Conservation (phyloP, 2,888 invertebrate species). For the Drosophila acutilabella region DNA sequence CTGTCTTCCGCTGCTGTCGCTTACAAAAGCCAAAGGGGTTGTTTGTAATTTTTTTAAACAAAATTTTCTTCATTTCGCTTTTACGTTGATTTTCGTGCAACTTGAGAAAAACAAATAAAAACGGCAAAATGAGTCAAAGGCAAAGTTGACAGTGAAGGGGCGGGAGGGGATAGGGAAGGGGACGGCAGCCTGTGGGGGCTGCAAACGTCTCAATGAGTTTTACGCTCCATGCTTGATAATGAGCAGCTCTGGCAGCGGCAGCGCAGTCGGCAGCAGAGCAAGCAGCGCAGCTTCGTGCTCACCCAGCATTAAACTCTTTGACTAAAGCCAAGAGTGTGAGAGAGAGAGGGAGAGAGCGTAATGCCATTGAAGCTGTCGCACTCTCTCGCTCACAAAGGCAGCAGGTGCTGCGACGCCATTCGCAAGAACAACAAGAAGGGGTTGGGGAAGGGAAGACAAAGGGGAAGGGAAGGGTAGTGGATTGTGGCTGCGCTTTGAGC, state of each 20-base stretch:
- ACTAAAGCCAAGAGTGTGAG: constrained; percentile 50
- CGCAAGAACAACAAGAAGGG: constrained; percentile 48
- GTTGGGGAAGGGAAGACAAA: constrained; percentile 6
- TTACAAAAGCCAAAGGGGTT: constrained; percentile 78
- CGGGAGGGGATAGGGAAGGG: not conserved
- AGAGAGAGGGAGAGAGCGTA: constrained; percentile 32
- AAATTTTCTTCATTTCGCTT: constrained; percentile 78
- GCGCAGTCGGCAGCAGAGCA: constrained; percentile 9
- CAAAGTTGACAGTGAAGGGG: constrained; percentile 39
- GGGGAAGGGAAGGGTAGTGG: not conserved
- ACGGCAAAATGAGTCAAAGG: constrained; percentile 72
- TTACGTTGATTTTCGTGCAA: constrained; percentile 72
- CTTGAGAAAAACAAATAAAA: constrained; percentile 74
- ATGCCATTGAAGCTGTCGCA: not conserved
- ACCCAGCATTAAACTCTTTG: constrained; percentile 76
- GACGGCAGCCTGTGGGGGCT: constrained; percentile 27
- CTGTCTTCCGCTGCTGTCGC: constrained; percentile 18
- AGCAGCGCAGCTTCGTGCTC: constrained; percentile 37
- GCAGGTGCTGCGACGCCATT: constrained; percentile 75
- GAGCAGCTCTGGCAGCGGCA: constrained; percentile 55
- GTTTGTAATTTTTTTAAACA: constrained; percentile 77
- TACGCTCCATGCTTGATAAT: constrained; percentile 79
- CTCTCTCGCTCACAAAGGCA: constrained; percentile 49
- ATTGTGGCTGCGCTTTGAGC: not conserved
- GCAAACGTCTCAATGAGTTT: constrained; percentile 80